Percentiles rank a stretch among this genome's conserved stretches.
Evolutionary conservation across 2,797 vertebrate genomes (phyloP).

Genomic region (Dermochelys coriacea): DNA sequence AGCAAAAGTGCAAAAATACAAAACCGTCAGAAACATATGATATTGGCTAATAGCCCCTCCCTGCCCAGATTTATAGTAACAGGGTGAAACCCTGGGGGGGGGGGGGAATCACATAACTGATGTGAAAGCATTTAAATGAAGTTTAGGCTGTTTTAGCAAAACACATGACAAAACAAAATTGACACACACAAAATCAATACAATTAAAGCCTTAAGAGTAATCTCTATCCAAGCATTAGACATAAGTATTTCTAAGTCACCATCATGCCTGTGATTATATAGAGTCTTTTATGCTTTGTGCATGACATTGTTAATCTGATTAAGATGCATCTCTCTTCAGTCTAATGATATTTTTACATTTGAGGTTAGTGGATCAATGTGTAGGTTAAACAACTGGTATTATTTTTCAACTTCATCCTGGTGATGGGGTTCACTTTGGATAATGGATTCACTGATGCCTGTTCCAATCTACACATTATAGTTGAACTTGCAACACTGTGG

Average conservation of each 20-base stretch:
- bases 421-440: not conserved
- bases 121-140: not conserved
- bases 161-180: not conserved
- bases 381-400: not conserved
- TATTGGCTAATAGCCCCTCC: not conserved
- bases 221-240: not conserved
- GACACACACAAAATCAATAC: not conserved
- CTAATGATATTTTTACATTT: not conserved
- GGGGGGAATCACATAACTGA: not conserved
- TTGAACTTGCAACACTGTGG: not conserved
- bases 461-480: not conserved
- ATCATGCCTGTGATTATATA: not conserved
- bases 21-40: not conserved
- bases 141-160: not conserved
- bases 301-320: not conserved
- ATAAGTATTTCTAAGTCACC: not conserved
- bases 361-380: not conserved
- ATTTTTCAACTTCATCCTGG: not conserved
- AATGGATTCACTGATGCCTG: not conserved
- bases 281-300: not conserved
- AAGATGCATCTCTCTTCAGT: not conserved
- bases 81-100: not conserved
- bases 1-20: not conserved
- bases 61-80: not conserved
- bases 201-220: not conserved